These are phyloP conservation scores for Latrodectus hesperus DNA, from an alignment of 2,888 invertebrate species.

Conservation along the genomic window DNA sequence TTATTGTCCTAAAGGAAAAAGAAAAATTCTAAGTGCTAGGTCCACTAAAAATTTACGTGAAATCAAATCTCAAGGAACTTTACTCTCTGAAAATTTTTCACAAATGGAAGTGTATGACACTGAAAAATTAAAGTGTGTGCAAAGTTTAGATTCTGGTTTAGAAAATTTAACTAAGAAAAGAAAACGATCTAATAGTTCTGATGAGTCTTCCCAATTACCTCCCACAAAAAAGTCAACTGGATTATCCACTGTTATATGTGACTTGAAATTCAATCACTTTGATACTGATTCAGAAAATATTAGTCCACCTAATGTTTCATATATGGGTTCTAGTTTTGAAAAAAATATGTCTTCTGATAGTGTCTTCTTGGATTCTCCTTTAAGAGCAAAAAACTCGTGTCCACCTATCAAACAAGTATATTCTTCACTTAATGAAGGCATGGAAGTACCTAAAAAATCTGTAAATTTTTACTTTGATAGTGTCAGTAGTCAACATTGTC, in stretches of 20 bases:
- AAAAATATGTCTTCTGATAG: background rate
- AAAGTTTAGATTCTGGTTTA: background rate
- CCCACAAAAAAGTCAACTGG: conserved; percentile 1
- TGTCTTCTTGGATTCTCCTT: conserved; percentile 34
- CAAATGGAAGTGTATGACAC: background rate
- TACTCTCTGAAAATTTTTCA: background rate
- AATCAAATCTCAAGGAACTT: conserved; percentile 25
- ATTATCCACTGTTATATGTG: conserved; percentile 29
- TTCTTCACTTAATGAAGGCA: conserved; percentile 15
- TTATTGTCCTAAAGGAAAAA: conserved; percentile 50
- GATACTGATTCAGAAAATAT: background rate
- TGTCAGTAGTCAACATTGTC: background rate
- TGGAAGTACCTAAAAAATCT: conserved; percentile 25
- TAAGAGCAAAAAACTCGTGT: background rate
- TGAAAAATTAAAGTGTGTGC: background rate
- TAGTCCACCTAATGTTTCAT: background rate
- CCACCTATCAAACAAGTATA: background rate
- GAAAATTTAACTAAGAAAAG: conserved; percentile 9
- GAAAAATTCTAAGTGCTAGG: conserved; percentile 51
- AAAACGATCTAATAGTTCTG: conserved; percentile 33
- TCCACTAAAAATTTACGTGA: conserved; percentile 51
- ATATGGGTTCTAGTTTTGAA: background rate
- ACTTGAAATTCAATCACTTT: conserved; percentile 13
- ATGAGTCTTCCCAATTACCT: no score
- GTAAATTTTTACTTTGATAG: conserved; percentile 52